Conservation (phyloP, 1,140 invertebrate genomes). For the Asbolus verrucosus region DNA sequence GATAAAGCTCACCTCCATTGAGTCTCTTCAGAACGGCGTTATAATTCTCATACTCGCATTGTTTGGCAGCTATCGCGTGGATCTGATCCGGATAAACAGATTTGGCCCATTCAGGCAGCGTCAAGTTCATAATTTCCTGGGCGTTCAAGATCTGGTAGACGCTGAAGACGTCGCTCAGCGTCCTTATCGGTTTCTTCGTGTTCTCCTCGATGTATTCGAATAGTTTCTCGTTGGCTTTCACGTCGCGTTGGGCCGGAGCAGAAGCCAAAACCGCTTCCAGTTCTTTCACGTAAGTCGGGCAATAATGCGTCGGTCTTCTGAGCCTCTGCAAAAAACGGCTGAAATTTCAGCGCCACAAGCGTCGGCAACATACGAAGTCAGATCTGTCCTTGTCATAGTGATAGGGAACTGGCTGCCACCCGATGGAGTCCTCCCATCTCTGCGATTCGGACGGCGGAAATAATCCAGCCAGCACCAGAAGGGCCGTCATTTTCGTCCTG, state of each 20-base stretch:
- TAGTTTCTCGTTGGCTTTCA: constrained; percentile 50
- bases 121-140: constrained; percentile 59
- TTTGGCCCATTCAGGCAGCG: constrained; percentile 60
- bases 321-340: constrained; percentile 50
- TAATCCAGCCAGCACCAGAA: constrained; percentile 70
- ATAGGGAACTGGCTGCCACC: constrained; percentile 72
- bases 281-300: constrained; percentile 59
- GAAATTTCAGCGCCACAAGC: neutral
- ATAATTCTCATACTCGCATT: constrained; percentile 59
- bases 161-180: constrained; percentile 53
- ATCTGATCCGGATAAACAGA: constrained; percentile 57
- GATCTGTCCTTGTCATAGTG: constrained; percentile 61
- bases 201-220: constrained; percentile 57
- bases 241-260: constrained; percentile 47
- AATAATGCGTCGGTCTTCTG: constrained; percentile 58
- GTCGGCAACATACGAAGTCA: too few species aligned
- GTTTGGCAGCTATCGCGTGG: constrained; percentile 51
- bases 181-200: constrained; percentile 49
- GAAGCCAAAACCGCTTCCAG: constrained; percentile 53
- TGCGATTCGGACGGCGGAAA: constrained; percentile 64
- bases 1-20: constrained; percentile 58
- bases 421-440: constrained; percentile 62
- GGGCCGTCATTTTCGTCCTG: constrained; percentile 73
- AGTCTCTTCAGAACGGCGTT: constrained; percentile 56
- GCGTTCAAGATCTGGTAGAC: constrained; percentile 60